phyloP scores from a whole-genome alignment of 1,140 invertebrate genomes.

The Brachionus rubens region DNA sequence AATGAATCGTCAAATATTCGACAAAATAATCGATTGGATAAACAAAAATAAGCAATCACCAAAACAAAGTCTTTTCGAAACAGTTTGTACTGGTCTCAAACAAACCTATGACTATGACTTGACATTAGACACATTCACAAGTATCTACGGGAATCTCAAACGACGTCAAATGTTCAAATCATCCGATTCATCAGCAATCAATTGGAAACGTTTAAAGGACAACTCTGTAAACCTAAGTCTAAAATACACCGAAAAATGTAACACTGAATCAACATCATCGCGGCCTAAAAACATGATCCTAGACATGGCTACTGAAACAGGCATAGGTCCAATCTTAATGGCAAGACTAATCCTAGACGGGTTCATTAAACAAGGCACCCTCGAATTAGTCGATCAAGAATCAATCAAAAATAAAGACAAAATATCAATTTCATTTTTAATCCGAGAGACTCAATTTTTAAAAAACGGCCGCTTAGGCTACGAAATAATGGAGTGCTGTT shows the following conservation, averaged over 20 bases:
- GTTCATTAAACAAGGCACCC: constrained; percentile 5
- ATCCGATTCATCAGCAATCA: constrained; percentile 2
- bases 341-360: constrained; percentile 36
- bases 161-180: constrained; percentile 45
- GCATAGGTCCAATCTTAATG: constrained; percentile 33
- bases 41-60: constrained; percentile 27
- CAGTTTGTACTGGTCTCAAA: not conserved
- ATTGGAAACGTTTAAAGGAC: constrained; percentile 31
- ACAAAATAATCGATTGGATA: constrained; percentile 18
- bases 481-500: constrained; percentile 41
- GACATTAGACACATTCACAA: constrained; percentile 21
- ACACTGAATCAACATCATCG: not conserved
- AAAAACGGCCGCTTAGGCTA: constrained; percentile 30
- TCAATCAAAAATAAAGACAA: constrained; percentile 38
- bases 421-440: constrained; percentile 19
- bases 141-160: constrained; percentile 20
- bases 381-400: constrained; percentile 21
- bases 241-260: constrained; percentile 19
- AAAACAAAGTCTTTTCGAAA: not conserved
- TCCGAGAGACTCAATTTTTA: constrained; percentile 36
- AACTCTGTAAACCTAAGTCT: not conserved
- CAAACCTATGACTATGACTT: not conserved
- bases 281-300: not conserved
- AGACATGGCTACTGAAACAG: constrained; percentile 23
- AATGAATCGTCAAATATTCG: constrained; percentile 31